Evolutionary conservation across 2,797 vertebrate genomes (phyloP).

Genomic region (Dryobates pubescens): DNA sequence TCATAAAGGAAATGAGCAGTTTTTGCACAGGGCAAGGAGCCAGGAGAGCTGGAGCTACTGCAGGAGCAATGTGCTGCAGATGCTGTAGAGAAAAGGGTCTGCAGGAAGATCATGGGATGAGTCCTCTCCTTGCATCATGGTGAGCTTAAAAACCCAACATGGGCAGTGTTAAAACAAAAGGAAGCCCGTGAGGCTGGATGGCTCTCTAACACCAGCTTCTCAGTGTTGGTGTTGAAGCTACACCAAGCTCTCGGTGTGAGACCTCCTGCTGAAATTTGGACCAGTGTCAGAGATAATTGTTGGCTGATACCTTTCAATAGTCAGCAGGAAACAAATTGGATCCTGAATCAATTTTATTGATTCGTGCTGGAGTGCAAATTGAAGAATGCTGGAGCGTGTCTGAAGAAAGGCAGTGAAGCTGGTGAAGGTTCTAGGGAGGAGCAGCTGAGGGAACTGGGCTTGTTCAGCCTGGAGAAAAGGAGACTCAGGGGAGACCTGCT

Average conservation of each 20-base stretch:
- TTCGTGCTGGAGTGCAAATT: background rate
- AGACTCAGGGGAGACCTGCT: too few relatives aligned
- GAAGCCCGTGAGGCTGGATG: background rate
- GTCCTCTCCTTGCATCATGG: background rate
- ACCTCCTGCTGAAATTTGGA: background rate
- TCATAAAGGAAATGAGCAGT: constrained; percentile 29
- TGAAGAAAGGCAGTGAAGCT: too few relatives aligned
- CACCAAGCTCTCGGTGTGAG: fast-evolving
- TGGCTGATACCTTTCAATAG: fast-evolving
- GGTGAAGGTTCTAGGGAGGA: too few relatives aligned
- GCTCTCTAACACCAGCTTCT: background rate
- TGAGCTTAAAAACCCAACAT: fast-evolving
- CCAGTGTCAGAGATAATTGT: fast-evolving
- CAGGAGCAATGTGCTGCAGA: constrained; percentile 1
- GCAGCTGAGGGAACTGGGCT: too few relatives aligned
- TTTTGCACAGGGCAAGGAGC: background rate
- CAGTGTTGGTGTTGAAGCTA: background rate
- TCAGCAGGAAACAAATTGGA: background rate
- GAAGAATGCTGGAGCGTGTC: background rate
- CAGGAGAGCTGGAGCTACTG: constrained; percentile 24
- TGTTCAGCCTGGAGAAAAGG: too few relatives aligned
- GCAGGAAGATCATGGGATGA: background rate
- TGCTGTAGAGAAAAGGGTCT: background rate
- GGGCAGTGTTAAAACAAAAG: background rate
- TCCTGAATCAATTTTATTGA: background rate